phyloP scores from a whole-genome alignment of 2,888 invertebrate species.

The Clanis bilineata region DNA sequence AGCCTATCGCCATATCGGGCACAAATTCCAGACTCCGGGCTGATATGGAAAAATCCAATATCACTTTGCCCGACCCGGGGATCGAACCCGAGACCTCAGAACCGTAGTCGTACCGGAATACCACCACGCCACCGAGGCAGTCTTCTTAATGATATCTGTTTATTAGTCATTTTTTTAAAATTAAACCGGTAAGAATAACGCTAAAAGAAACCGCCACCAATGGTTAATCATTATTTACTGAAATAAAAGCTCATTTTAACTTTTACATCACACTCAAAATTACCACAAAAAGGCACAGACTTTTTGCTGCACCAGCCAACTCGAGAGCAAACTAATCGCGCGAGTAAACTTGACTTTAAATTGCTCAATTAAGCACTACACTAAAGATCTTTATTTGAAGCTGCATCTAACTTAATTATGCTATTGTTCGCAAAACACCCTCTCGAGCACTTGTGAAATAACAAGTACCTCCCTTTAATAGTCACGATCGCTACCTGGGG shows the following conservation, averaged over 20 bases:
- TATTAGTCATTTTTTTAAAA: too few species aligned
- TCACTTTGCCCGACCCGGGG: too few species aligned
- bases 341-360: constrained; percentile 1
- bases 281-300: background rate
- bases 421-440: constrained; percentile 13
- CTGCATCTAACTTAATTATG: constrained; percentile 9
- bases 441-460: constrained; percentile 28
- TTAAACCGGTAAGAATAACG: too few species aligned
- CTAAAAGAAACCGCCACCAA: too few species aligned
- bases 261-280: background rate
- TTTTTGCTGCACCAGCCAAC: background rate
- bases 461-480: constrained; percentile 36
- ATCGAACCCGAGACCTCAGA: too few species aligned
- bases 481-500: constrained; percentile 49
- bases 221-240: too few species aligned
- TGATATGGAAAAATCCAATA: too few species aligned
- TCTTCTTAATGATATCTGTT: too few species aligned
- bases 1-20: too few species aligned
- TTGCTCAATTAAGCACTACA: constrained; percentile 9
- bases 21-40: too few species aligned
- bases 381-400: constrained; percentile 8
- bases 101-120: too few species aligned
- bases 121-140: too few species aligned
- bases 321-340: background rate
- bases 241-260: background rate